Conservation (phyloP, 2,888 invertebrate species). For the Drosophila melanocephala region DNA sequence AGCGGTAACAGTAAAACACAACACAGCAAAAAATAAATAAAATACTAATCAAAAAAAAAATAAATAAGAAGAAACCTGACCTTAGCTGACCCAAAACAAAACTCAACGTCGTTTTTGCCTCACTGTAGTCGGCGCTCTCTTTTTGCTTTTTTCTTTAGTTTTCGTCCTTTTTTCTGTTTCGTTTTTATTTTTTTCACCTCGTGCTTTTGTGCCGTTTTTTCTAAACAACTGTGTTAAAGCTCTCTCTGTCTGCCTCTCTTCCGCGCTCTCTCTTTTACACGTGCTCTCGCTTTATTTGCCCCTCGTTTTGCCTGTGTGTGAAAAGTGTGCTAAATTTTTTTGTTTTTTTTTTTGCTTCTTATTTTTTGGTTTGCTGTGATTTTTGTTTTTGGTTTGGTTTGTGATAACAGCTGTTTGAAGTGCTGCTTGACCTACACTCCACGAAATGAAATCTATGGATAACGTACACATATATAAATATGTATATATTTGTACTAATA, state of each 20-base stretch:
- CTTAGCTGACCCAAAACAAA: constrained; percentile 34
- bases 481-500: background rate
- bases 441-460: background rate
- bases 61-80: constrained; percentile 34
- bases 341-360: constrained; percentile 24
- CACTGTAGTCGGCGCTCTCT: constrained; percentile 10
- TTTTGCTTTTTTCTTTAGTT: constrained; percentile 14
- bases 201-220: constrained; percentile 78
- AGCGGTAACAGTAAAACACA: constrained; percentile 27
- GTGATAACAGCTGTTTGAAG: constrained; percentile 21
- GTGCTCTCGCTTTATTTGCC: constrained; percentile 9
- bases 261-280: background rate
- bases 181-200: constrained; percentile 38
- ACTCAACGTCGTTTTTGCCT: background rate
- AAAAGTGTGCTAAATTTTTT: constrained; percentile 70
- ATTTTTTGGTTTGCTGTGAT: background rate
- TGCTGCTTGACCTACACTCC: constrained; percentile 5
- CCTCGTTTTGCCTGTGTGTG: background rate
- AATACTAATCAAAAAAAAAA: too few relatives aligned
- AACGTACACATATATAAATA: background rate
- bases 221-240: constrained; percentile 59
- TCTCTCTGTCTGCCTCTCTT: background rate
- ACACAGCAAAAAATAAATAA: background rate
- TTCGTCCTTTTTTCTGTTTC: constrained; percentile 22
- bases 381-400: background rate